Base-by-base conservation (phyloP, 2,888 invertebrate genomes). In the Diogma glabrata region DNA sequence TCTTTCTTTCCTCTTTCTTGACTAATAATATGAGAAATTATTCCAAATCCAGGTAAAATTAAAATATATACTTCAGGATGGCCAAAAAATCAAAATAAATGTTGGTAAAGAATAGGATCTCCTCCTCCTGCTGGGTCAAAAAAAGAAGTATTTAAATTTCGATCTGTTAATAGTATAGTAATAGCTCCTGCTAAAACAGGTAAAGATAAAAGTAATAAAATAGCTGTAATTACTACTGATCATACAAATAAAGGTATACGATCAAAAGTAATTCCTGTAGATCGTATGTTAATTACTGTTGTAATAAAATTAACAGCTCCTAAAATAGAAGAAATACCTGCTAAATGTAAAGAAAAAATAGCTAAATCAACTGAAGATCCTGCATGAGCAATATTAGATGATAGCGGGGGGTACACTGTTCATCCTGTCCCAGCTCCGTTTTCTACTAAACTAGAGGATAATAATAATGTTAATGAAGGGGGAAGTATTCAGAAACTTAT, bases 31-130 rank as follows among this genome's bases (percentile, higher is more conserved):
- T 12, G 33, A 3, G 33, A 33, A 33, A 33, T 33, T 33, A 33
- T 33, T 3, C 33, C 33, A 33, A 33, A 33, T 33, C 33, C 33
- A 10, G 33, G 33, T 2, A 33, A 16, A 33, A 33, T 33, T 3
- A 33, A 3, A 33, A 33, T 33, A 33, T 33, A 10, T 5, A 33
- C 86, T 79, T 88, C 87, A 9, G 87, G 87, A 51, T 88, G 87
- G 0, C 87, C 87, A 77, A 88, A 89, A 73, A 88, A 88, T 80
- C 87, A 88, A 72, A 89, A 87, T 76, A 87, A 71, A 67, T 88
- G 86, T 78, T 87, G 85, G 51, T 83, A 87, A 59, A 88, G 59
- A 71, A 88, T 79, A n/a, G n/a, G n/a, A n/a, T n/a, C n/a, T n/a
- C n/a, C n/a, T n/a, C n/a, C n/a, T n/a, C n/a, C n/a, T n/a, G n/a